Conservation (phyloP, 1,140 invertebrate species). For the Trissolcus basalis region DNA sequence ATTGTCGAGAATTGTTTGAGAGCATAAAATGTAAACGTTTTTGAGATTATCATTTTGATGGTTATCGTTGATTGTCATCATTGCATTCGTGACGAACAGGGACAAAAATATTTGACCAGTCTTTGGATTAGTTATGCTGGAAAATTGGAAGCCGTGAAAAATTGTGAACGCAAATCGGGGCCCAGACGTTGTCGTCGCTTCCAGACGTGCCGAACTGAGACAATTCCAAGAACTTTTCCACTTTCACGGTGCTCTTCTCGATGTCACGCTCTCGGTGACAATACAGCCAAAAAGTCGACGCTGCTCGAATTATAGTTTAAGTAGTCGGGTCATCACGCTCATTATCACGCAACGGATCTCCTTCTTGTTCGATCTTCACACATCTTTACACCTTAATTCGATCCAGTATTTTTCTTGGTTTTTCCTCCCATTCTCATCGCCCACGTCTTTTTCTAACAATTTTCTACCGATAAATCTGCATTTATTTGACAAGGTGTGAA, state of each 20-base stretch:
- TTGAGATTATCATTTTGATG: constrained; percentile 24
- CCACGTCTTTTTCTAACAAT: background rate
- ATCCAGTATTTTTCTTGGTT: too few species aligned
- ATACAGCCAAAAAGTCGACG: constrained; percentile 6
- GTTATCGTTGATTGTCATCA: constrained; percentile 2
- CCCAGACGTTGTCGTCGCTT: constrained; percentile 18
- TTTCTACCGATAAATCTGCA: too few species aligned
- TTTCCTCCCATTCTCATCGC: too few species aligned
- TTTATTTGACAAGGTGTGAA: background rate
- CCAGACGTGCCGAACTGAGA: constrained; percentile 17
- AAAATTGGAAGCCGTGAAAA: constrained; percentile 42
- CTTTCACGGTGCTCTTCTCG: too few species aligned
- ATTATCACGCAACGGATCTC: constrained; percentile 23
- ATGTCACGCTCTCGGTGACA: constrained; percentile 16
- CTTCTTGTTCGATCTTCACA: background rate
- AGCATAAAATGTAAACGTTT: too few species aligned
- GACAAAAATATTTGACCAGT: constrained; percentile 25
- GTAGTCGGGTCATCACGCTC: constrained; percentile 20
- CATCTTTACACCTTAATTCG: background rate
- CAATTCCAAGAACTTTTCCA: constrained; percentile 2
- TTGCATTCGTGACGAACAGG: background rate
- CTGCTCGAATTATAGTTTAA: constrained; percentile 19
- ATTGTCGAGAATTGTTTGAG: too few species aligned
- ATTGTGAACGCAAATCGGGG: constrained; percentile 13
- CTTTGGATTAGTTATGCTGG: constrained; percentile 27